These are phyloP conservation scores for Lepisosteus osseus DNA, from an alignment of 2,113 vertebrate species.

Conservation along the genomic window DNA sequence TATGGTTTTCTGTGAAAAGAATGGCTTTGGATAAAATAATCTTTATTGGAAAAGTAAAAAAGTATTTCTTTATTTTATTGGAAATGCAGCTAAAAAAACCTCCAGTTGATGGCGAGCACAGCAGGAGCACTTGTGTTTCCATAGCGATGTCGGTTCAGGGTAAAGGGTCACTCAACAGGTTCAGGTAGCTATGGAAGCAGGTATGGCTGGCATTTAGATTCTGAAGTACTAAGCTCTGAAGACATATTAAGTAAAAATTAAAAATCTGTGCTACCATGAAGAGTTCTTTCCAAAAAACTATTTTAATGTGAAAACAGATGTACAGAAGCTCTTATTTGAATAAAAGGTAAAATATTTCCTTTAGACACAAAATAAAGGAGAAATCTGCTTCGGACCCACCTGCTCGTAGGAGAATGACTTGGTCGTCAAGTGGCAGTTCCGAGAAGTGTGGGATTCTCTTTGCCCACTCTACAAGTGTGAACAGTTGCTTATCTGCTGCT, in stretches of 20 bases:
- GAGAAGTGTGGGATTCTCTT: constrained; percentile 91
- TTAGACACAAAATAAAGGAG: too few species aligned
- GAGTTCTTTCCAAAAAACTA: too few species aligned
- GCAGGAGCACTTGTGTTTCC: constrained; percentile 18
- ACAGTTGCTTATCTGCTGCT: constrained; percentile 90
- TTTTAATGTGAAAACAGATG: too few species aligned
- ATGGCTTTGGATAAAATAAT: too few species aligned
- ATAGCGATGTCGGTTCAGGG: constrained; percentile 8
- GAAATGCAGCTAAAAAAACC: background rate
- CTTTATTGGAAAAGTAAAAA: too few species aligned
- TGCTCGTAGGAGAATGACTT: constrained; percentile 86
- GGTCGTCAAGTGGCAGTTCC: constrained; percentile 85
- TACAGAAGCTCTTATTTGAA: too few species aligned
- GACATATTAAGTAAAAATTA: background rate
- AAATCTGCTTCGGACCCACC: constrained; percentile 54
- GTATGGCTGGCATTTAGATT: background rate
- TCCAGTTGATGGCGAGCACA: too few species aligned
- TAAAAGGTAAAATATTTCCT: too few species aligned
- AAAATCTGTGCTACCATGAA: too few species aligned
- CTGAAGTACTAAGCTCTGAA: background rate
- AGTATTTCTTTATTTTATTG: too few species aligned
- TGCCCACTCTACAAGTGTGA: constrained; percentile 89
- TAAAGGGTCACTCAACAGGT: background rate
- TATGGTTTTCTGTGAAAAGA: too few species aligned
- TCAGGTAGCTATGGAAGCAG: background rate